phyloP scores from a whole-genome alignment of 1,140 invertebrate genomes.

The Neodiprion pinetum region DNA sequence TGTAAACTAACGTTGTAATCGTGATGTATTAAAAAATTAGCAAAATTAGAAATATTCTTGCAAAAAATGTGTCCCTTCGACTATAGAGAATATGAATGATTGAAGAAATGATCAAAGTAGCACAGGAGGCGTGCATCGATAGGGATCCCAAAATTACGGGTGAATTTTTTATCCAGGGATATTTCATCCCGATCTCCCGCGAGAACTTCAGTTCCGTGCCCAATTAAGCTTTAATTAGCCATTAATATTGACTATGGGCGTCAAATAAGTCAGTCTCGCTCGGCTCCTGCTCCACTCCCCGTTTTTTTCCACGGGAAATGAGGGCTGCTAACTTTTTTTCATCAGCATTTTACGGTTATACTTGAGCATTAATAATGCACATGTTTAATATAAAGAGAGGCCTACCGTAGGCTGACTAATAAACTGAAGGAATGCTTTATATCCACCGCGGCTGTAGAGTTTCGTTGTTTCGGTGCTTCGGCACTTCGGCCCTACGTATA shows the following conservation, averaged over 20 bases:
- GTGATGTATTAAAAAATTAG: no score
- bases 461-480: background rate
- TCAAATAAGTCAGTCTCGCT: constrained; percentile 20
- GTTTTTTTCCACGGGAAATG: constrained; percentile 3
- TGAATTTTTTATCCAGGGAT: background rate
- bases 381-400: constrained; percentile 42
- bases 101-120: no score
- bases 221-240: constrained; percentile 20
- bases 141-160: background rate
- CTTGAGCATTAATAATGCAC: constrained; percentile 46
- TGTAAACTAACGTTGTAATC: no score
- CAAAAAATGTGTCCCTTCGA: no score
- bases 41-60: no score
- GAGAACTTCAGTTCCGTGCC: constrained; percentile 13
- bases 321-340: constrained; percentile 28
- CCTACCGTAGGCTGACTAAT: constrained; percentile 4
- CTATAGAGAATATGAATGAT: no score
- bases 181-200: background rate
- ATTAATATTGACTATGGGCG: constrained; percentile 16
- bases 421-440: constrained; percentile 7
- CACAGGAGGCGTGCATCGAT: background rate
- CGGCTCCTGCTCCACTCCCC: constrained; percentile 9
- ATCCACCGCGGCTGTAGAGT: background rate
- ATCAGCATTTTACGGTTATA: constrained; percentile 50
- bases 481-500: no score